phyloP scores from a whole-genome alignment of 2,797 vertebrate species.

The Leptodactylus fallax region DNA sequence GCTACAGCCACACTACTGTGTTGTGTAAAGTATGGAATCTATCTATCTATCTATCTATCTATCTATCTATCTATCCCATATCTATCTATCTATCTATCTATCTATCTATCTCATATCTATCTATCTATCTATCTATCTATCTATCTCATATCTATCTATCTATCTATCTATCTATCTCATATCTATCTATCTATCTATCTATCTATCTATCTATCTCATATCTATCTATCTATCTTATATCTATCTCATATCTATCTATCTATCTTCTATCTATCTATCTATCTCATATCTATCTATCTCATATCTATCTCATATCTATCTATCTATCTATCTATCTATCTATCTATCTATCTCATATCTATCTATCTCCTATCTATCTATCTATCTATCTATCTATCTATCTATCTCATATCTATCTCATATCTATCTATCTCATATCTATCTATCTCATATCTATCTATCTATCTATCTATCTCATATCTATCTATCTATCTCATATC shows the following conservation, averaged over 20 bases:
- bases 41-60: background rate
- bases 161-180: background rate
- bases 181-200: background rate
- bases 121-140: background rate
- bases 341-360: background rate
- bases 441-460: no score
- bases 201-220: no score
- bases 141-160: background rate
- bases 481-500: no score
- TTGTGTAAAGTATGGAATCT: background rate
- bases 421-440: conserved; percentile 11
- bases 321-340: background rate
- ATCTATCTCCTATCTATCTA: background rate
- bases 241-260: background rate
- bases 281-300: background rate
- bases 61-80: background rate
- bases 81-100: background rate
- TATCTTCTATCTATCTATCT: conserved; percentile 13
- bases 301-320: background rate
- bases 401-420: background rate
- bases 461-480: background rate
- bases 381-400: background rate
- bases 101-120: background rate
- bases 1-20: background rate
- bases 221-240: background rate